Base-by-base conservation (phyloP, 2,797 vertebrate species). In the Myotis planiceps region DNA sequence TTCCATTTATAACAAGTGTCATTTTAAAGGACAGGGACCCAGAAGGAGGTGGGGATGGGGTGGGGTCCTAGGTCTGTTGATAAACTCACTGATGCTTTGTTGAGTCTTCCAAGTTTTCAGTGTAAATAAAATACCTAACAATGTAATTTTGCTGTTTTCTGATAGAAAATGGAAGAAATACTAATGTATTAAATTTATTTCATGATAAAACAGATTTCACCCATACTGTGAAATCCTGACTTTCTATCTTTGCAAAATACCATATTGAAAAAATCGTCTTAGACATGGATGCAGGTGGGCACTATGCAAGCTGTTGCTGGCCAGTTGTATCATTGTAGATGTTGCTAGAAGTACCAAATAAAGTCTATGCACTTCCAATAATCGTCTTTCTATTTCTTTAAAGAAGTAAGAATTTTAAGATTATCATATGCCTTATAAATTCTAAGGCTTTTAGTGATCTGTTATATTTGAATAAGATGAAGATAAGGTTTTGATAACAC, bases 351-450 rank as follows among this genome's bases (percentile, higher is more conserved):
- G 63, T 96, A 96, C 96, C 97, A 98, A 98, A 98, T 99, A 99
- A 99, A 99, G 88, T 97, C 76, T 98, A 97, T 98, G 97, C 96
- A 98, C 95, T 97, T 96, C 79, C 96, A 94, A 87, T 29, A 39
- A 51, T 34, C 75, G 91, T 47, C 32, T 94, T 94, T 65, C 88
- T 68, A 19, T 63, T 94, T 96, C 65, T 82, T 81, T 83, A 58
- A 79, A 53, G 63, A 79, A 80, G 39, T 68, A 76, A 18, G 15
- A 82, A 90, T 42, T 88, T 78, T 89, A 86, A 88, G 63, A 8
- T 84, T 91, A 34, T 58, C 69, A 74, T 78, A 21, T 39, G 3
- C 32, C 19, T 94, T 89, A 47, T 32, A 60, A 85, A 90, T 90
- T 29, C 25, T 84, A 75, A 93, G 9, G 6, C 32, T 80, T 3